A percentile compares a stretch with the other conserved stretches of the same genome.
Conservation (phyloP, 2,888 invertebrate genomes). For the Diarsia brunnea region DNA sequence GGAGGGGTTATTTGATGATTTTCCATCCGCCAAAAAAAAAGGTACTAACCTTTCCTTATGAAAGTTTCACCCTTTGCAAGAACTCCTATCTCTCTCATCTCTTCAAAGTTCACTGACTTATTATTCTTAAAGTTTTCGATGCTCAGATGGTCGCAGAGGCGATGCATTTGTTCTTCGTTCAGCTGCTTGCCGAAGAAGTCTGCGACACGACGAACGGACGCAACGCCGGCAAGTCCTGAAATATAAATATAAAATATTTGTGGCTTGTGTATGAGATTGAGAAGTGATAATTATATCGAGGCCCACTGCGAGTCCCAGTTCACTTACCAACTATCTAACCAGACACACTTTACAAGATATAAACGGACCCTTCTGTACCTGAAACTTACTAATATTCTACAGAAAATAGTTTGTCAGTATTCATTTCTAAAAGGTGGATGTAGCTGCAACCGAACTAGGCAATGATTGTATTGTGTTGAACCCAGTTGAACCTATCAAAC, state of each 20-base stretch:
- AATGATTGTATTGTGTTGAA: too few species aligned
- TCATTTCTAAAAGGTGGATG: too few species aligned
- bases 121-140: constrained; percentile 94
- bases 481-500: too few species aligned
- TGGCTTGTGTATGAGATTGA: too few species aligned
- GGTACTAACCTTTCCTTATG: constrained; percentile 60
- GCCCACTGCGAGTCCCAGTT: neutral
- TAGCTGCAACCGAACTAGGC: too few species aligned
- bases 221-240: constrained; percentile 44
- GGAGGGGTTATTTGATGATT: too few species aligned
- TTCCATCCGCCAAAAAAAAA: too few species aligned
- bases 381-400: too few species aligned
- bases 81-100: constrained; percentile 32
- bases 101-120: constrained; percentile 83
- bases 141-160: constrained; percentile 92
- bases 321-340: neutral
- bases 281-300: neutral
- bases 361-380: too few species aligned
- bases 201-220: constrained; percentile 81
- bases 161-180: constrained; percentile 86
- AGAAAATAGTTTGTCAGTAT: too few species aligned
- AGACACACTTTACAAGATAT: too few species aligned
- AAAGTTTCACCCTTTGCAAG: constrained; percentile 48
- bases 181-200: constrained; percentile 90
- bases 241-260: neutral